A percentile compares a stretch with the other conserved stretches of the same genome.
Conservation (phyloP, 2,113 vertebrate genomes). For the Lichenostomus cassidix region DNA sequence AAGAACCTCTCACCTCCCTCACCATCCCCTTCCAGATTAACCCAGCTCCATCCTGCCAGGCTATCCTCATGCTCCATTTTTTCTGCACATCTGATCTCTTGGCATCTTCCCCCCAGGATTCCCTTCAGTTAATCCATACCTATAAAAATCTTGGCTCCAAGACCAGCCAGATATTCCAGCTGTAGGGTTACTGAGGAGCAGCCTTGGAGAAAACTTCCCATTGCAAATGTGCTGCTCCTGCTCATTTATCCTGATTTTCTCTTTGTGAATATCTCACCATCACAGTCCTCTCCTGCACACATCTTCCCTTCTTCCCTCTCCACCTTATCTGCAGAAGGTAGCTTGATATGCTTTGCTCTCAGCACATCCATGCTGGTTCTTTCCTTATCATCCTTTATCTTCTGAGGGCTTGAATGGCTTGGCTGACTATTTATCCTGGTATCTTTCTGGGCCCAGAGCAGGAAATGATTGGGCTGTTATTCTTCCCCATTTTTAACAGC, state of each 20-base stretch:
- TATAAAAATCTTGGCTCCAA: neutral
- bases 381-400: neutral
- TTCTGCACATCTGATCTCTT: neutral
- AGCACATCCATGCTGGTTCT: neutral
- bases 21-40: accelerated
- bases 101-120: neutral
- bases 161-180: neutral
- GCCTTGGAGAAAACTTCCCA: neutral
- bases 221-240: neutral
- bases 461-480: neutral
- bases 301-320: neutral
- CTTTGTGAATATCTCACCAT: neutral
- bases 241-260: neutral
- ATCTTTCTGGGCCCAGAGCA: neutral
- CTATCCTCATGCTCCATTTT: neutral
- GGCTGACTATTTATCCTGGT: neutral
- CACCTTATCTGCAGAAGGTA: neutral
- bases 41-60: neutral
- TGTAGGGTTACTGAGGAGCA: neutral
- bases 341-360: neutral
- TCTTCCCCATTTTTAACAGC: neutral
- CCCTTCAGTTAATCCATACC: neutral
- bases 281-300: neutral
- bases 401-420: neutral
- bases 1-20: neutral